A percentile compares a stretch with the other conserved stretches of the same genome.
phyloP scores from a whole-genome alignment of 2,113 vertebrate genomes.

The Cathartes aura region DNA sequence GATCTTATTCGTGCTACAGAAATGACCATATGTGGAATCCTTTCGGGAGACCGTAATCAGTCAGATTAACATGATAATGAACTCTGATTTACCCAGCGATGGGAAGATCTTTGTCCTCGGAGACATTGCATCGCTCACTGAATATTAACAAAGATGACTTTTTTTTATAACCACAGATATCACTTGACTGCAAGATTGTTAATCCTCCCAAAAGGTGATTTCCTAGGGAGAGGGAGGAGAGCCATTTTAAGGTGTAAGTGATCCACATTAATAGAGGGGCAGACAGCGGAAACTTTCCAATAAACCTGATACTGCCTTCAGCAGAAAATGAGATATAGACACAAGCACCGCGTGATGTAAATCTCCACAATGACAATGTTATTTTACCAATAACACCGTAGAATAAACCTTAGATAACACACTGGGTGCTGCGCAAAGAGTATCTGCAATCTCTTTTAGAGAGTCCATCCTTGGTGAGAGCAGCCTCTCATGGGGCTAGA shows the following conservation, averaged over 20 bases:
- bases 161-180: not conserved
- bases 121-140: not conserved
- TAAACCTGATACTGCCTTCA: not conserved
- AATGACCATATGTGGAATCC: not conserved
- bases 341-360: fast-evolving
- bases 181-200: fast-evolving
- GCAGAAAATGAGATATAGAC: not conserved
- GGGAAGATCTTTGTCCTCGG: not conserved
- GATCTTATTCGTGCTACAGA: not conserved
- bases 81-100: not conserved
- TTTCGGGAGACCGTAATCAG: not conserved
- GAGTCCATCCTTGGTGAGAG: fast-evolving
- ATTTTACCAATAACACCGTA: fast-evolving
- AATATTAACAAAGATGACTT: not conserved
- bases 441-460: not conserved
- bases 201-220: not conserved
- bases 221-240: not conserved
- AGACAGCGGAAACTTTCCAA: not conserved
- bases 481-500: not conserved
- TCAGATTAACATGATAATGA: slow-evolving; percentile 2
- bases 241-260: not conserved
- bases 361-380: fast-evolving
- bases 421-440: not conserved
- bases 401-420: fast-evolving
- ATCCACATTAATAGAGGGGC: fast-evolving